These are phyloP conservation scores for Phodopus roborovskii DNA, from an alignment of 2,113 vertebrate genomes.

Conservation along the genomic window DNA sequence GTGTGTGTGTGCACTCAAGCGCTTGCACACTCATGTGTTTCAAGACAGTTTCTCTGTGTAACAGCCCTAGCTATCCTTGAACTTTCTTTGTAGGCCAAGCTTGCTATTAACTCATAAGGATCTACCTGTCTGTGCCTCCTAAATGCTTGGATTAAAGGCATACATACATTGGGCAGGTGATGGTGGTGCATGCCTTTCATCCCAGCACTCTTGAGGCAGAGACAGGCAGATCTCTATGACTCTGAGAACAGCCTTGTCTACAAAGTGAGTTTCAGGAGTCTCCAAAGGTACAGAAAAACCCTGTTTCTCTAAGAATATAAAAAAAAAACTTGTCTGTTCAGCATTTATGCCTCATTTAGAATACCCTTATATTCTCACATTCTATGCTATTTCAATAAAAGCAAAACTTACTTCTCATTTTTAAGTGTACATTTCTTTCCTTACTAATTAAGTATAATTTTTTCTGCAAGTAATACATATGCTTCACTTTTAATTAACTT, in stretches of 20 bases:
- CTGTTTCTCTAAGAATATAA: neutral
- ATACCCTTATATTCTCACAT: neutral
- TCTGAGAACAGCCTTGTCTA: no score
- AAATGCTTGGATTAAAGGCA: neutral
- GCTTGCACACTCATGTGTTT: neutral
- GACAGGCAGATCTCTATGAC: no score
- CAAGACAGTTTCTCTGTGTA: neutral
- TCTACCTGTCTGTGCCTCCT: neutral
- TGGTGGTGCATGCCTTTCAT: no score
- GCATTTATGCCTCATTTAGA: neutral
- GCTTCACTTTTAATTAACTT: neutral
- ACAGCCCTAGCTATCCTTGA: neutral
- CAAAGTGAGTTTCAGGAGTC: no score
- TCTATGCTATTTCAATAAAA: neutral
- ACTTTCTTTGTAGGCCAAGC: neutral
- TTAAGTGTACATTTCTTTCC: neutral
- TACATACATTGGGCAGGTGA: no score
- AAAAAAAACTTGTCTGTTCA: neutral
- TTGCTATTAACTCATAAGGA: neutral
- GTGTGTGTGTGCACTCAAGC: no score
- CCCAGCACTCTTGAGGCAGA: no score
- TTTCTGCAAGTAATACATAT: neutral
- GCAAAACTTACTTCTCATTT: neutral
- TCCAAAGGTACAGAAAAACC: no score
- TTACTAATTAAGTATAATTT: neutral